Percentiles rank a stretch among this genome's conserved stretches.
Evolutionary conservation across 2,888 invertebrate species (phyloP).

Genomic region (Cephus pulcher): DNA sequence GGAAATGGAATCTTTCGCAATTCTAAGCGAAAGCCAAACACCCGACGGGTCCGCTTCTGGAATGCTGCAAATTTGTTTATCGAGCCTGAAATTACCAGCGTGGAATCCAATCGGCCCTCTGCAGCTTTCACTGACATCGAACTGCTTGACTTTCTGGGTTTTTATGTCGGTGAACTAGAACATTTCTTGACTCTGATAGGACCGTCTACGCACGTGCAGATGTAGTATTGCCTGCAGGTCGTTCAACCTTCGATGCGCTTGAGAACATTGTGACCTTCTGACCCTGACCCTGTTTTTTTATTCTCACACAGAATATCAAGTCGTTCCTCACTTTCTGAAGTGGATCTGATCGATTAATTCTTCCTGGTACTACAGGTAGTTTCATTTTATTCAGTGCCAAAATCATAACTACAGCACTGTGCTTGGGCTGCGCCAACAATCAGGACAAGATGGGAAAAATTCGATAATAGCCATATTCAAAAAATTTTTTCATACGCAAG

Average conservation of each 20-base stretch:
- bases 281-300: background rate
- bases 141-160: background rate
- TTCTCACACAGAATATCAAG: background rate
- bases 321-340: background rate
- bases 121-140: background rate
- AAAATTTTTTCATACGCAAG: rapidly evolving
- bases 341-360: background rate
- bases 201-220: background rate
- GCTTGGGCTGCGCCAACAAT: no score
- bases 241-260: background rate
- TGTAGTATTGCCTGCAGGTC: background rate
- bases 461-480: no score
- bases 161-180: conserved; percentile 9
- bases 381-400: background rate
- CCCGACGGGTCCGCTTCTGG: background rate
- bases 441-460: no score
- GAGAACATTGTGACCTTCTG: background rate
- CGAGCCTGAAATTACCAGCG: background rate
- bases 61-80: background rate
- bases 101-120: background rate
- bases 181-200: background rate
- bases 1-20: background rate
- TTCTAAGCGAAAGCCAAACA: background rate
- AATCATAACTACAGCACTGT: no score
- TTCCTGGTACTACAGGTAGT: background rate